These are phyloP conservation scores for Macrotis lagotis DNA, from an alignment of 2,113 vertebrate species.

Conservation along the genomic window DNA sequence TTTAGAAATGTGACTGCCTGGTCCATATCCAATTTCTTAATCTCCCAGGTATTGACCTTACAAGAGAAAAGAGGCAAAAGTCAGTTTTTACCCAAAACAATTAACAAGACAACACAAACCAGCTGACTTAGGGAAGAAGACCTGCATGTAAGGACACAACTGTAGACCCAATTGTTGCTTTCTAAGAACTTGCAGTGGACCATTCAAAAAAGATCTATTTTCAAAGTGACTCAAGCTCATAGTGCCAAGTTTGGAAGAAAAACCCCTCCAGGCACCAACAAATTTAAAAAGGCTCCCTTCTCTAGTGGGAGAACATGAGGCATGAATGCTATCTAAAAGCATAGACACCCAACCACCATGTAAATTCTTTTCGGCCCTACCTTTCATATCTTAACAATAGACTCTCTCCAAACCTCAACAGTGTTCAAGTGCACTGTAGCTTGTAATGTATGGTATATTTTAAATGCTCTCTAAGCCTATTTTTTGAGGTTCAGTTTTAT, in stretches of 20 bases:
- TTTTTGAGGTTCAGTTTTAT: not conserved
- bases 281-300: constrained; percentile 20
- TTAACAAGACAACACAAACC: constrained; percentile 27
- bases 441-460: not conserved
- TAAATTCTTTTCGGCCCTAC: not conserved
- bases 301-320: constrained; percentile 25
- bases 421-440: not conserved
- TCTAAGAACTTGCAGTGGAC: constrained; percentile 21
- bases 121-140: constrained; percentile 31
- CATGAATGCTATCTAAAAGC: not conserved
- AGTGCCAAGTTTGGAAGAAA: constrained; percentile 4
- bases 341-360: not conserved
- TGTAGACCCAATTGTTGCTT: constrained; percentile 31
- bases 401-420: not conserved
- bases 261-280: not conserved
- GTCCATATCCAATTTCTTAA: constrained; percentile 81
- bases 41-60: constrained; percentile 84
- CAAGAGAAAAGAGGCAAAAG: constrained; percentile 49
- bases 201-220: not conserved
- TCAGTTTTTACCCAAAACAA: constrained; percentile 60
- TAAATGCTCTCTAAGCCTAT: not conserved
- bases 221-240: constrained; percentile 31
- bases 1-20: constrained; percentile 81
- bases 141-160: constrained; percentile 1
- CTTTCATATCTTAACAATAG: not conserved